phyloP scores from a whole-genome alignment of 2,797 vertebrate species.

The Alosa sapidissima region DNA sequence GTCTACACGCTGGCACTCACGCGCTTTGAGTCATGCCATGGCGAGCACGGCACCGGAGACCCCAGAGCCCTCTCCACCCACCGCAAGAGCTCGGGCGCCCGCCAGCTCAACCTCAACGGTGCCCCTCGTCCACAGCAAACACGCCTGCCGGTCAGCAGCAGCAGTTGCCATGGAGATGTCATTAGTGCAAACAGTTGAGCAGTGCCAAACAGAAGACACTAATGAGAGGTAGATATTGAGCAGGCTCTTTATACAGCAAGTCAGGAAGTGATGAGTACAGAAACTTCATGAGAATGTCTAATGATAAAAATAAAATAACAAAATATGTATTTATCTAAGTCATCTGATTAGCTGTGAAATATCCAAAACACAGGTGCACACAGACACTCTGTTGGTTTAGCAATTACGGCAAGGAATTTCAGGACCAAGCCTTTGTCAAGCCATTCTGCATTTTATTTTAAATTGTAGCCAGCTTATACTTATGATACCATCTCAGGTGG shows the following conservation, averaged over 20 bases:
- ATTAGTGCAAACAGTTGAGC: neutral
- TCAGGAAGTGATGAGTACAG: neutral
- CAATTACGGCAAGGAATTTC: no score
- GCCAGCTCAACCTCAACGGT: slow-evolving; percentile 46
- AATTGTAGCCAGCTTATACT: neutral
- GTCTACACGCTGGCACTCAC: slow-evolving; percentile 68
- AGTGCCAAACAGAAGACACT: neutral
- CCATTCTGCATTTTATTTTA: neutral
- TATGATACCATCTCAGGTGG: neutral
- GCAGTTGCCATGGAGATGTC: neutral
- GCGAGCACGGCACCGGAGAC: slow-evolving; percentile 59
- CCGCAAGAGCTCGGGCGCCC: slow-evolving; percentile 63
- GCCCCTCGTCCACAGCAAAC: slow-evolving; percentile 51
- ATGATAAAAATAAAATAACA: neutral
- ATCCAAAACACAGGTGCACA: neutral
- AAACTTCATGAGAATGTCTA: neutral
- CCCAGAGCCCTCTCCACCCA: slow-evolving; percentile 28
- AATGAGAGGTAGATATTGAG: neutral
- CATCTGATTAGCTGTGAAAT: neutral
- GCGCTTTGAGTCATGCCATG: slow-evolving; percentile 75
- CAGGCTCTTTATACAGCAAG: neutral
- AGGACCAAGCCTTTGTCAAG: neutral
- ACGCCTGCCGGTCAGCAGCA: slow-evolving; percentile 17
- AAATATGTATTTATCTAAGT: neutral
- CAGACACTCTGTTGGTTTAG: neutral